Percentiles rank a stretch among this genome's conserved stretches.
Conservation (phyloP, 2,888 invertebrate genomes). For the Philonicus albiceps region DNA sequence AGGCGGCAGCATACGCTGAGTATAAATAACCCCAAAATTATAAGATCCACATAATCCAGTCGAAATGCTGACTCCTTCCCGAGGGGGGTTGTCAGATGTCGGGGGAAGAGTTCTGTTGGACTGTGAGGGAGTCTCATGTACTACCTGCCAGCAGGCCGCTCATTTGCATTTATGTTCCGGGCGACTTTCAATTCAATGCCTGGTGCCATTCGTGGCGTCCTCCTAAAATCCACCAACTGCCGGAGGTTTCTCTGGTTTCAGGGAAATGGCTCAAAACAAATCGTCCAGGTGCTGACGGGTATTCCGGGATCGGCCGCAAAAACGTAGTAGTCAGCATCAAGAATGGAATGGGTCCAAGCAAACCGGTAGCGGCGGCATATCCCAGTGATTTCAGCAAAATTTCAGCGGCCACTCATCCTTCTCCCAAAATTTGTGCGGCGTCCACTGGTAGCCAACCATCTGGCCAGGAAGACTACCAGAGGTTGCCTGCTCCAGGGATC, state of each 20-base stretch:
- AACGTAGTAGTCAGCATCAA: neutral
- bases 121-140: neutral
- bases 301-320: conserved; percentile 13
- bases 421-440: neutral
- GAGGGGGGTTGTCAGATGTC: neutral
- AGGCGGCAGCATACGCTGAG: conserved; percentile 6
- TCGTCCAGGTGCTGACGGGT: conserved; percentile 39
- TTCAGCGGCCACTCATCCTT: neutral
- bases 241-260: neutral
- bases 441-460: neutral
- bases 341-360: neutral
- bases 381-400: neutral
- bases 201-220: neutral
- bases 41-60: conserved; percentile 32
- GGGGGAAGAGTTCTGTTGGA: neutral
- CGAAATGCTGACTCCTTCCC: conserved; percentile 34
- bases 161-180: conserved; percentile 40
- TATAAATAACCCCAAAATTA: conserved; percentile 36
- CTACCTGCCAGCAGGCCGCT: neutral
- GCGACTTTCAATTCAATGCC: conserved; percentile 36
- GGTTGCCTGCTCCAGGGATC: neutral
- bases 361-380: neutral
- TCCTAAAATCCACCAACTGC: neutral
- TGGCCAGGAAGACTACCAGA: neutral
- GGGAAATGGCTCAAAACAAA: conserved; percentile 22